phyloP scores from a whole-genome alignment of 2,797 vertebrate species.

The Masticophis lateralis region DNA sequence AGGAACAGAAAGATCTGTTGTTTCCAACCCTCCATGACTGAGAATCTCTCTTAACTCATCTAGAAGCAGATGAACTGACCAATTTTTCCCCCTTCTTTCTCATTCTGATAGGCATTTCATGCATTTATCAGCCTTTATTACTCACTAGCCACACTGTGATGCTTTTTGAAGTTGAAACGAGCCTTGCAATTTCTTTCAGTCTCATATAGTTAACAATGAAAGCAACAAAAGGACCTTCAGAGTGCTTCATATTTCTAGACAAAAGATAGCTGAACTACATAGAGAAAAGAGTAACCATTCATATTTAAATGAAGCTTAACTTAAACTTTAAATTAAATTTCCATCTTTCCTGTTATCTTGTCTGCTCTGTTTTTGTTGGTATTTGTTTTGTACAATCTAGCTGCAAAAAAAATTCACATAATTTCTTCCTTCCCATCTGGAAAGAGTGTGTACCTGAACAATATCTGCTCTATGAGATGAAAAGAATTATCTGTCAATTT shows the following conservation, averaged over 20 bases:
- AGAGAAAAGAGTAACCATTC: slow-evolving; percentile 48
- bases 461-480: slow-evolving; percentile 1
- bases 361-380: slow-evolving; percentile 56
- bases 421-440: slow-evolving; percentile 30
- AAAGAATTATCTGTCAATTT: neutral
- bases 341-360: slow-evolving; percentile 57
- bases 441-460: slow-evolving; percentile 35
- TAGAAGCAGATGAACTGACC: neutral
- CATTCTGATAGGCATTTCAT: slow-evolving; percentile 44
- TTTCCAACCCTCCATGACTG: slow-evolving; percentile 31
- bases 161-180: slow-evolving; percentile 55
- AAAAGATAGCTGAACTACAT: slow-evolving; percentile 54
- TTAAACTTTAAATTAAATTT: slow-evolving; percentile 63
- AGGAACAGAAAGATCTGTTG: slow-evolving; percentile 30
- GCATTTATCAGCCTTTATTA: slow-evolving; percentile 57
- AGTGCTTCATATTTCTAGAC: slow-evolving; percentile 64
- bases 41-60: slow-evolving; percentile 29
- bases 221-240: slow-evolving; percentile 55
- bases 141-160: slow-evolving; percentile 39
- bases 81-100: slow-evolving; percentile 9
- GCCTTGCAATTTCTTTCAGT: slow-evolving; percentile 52
- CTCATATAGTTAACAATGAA: slow-evolving; percentile 62
- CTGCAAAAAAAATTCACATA: slow-evolving; percentile 26
- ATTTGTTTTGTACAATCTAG: slow-evolving; percentile 17
- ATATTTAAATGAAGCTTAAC: slow-evolving; percentile 65